Conservation (phyloP, 1,140 invertebrate genomes). For the Anoplolepis gracilipes region DNA sequence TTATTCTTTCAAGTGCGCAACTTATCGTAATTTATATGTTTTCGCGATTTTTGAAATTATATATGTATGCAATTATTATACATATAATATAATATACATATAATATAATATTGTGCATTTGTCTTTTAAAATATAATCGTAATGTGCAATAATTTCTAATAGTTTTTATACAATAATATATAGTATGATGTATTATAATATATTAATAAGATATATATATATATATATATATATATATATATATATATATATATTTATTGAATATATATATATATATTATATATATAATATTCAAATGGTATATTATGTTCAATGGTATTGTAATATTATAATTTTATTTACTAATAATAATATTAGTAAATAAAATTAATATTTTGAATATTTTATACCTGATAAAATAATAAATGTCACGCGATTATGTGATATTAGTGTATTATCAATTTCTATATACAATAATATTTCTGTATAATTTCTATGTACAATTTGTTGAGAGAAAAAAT, state of each 20-base stretch:
- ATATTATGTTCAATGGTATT: no score
- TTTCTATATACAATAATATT: conserved; percentile 30
- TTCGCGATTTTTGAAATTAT: not conserved
- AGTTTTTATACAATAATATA: not conserved
- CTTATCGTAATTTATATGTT: not conserved
- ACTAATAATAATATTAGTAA: no score
- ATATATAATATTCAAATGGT: no score
- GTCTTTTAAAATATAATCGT: not conserved
- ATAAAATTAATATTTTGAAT: not conserved
- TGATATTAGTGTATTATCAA: conserved; percentile 12
- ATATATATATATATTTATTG: not conserved
- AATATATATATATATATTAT: not conserved
- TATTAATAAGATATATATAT: no score
- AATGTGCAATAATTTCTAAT: not conserved
- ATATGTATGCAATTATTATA: not conserved
- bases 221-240: not conserved
- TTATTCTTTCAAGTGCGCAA: not conserved
- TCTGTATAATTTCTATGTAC: conserved; percentile 17
- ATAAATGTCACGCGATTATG: not conserved
- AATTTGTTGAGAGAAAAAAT: conserved; percentile 13
- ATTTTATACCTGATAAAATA: not conserved
- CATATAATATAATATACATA: not conserved
- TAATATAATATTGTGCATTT: not conserved
- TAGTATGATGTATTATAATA: no score
- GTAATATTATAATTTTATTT: not conserved